Evolutionary conservation across 2,888 invertebrate genomes (phyloP), one percentile per base, ranked within the genome.

Genomic region (Meiosimyza platycephala): DNA sequence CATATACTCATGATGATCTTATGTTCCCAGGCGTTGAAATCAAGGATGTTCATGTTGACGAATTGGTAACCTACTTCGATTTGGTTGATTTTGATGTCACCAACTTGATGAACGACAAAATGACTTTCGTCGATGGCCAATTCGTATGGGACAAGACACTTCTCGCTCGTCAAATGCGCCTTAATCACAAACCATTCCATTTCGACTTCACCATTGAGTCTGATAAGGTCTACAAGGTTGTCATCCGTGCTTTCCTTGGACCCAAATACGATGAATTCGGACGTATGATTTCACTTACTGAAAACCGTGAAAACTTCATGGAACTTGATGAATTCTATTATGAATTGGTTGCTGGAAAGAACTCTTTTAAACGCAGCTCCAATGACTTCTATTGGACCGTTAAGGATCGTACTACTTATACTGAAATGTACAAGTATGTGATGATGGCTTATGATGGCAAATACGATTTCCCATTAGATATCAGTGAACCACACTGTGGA

Each of bases 11-110:
- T 55, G 89, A 91, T 74, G 90, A 93, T 75, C 86, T 93, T 33
- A 79, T 88, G 47, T 84, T 90, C 71, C 89, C 90, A 13, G 90
- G 90, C 28, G 91, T 93, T 6, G 84, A 86, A 65, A 90, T 93
- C 76, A 85, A 90, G 75, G 89, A 89, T 73, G 90, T 93, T 15
- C 89, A 90, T 6, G 89, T 91, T 70, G 91, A 91, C 77, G 90
- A 91, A 75, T 85, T 93, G 16, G 86, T 90, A 51, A 93, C 93
- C 11, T 92, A 90, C 88, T 92, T 92, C 83, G 92, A 92, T 76
- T 82, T 92, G 73, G 89, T 88, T 80, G 90, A 90, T 80, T 82
- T 90, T 74, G 91, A 92, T 78, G 86, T 93, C 7, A 89, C 76
- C 62, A 79, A 76, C 57, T 73, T 80, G 64, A 65, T 79, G 68